Conservation (phyloP, 30 jellyfish, hydroid and myxozoan species). For the Hydra vulgaris region DNA sequence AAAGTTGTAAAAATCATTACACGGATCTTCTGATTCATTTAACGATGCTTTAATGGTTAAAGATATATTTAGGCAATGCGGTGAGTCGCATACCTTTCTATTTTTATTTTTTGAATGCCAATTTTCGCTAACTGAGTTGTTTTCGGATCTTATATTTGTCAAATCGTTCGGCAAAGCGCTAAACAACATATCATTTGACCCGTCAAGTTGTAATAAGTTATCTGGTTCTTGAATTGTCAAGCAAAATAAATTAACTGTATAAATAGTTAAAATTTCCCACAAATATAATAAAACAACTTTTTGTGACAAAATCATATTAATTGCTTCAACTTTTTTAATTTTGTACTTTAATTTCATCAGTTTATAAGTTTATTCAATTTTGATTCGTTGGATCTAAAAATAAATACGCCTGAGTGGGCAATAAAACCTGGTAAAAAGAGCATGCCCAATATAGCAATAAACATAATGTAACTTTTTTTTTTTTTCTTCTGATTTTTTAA, state of each 20-base stretch:
- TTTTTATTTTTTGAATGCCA: neutral
- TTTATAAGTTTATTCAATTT: neutral
- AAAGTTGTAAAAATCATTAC: conserved; percentile 76
- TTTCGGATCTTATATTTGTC: neutral
- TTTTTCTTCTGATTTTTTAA: too few relatives aligned
- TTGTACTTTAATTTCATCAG: too few relatives aligned
- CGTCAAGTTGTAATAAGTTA: neutral
- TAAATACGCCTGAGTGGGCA: neutral
- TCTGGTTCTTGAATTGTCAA: neutral
- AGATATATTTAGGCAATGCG: conserved; percentile 52
- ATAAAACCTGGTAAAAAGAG: neutral
- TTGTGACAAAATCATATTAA: neutral
- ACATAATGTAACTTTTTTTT: neutral
- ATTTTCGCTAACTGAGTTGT: neutral
- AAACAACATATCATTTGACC: neutral
- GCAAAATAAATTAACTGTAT: neutral
- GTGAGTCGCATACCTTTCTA: conserved; percentile 24
- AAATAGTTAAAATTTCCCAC: neutral
- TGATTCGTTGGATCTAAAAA: neutral
- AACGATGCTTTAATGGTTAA: conserved; percentile 46
- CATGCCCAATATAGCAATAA: neutral
- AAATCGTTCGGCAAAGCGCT: too few relatives aligned
- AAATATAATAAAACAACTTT: neutral
- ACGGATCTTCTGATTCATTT: conserved; percentile 61
- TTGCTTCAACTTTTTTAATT: neutral